These are phyloP conservation scores for Anguilla obscura DNA, from an alignment of 2,797 vertebrate species.

Conservation along the genomic window DNA sequence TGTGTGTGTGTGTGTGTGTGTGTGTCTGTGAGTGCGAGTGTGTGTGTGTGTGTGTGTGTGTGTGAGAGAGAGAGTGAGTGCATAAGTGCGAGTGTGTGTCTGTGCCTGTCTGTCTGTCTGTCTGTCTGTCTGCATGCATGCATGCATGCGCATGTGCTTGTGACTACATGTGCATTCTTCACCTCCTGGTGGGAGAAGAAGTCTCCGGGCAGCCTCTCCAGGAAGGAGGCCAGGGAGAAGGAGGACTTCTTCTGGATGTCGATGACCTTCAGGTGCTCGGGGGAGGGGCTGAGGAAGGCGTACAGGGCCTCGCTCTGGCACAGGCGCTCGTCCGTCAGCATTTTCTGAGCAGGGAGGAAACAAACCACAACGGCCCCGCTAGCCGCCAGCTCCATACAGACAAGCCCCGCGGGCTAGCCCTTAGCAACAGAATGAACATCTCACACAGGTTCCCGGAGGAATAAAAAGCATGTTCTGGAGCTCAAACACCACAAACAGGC, in stretches of 20 bases:
- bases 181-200: conserved; percentile 98
- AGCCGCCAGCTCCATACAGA: neutral
- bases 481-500: too few relatives aligned
- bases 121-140: neutral
- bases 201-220: conserved; percentile 93
- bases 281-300: conserved; percentile 94
- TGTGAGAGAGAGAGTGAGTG: neutral
- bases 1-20: neutral
- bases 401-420: neutral
- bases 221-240: conserved; percentile 93
- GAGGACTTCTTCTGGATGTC: conserved; percentile 90
- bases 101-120: neutral
- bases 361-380: neutral
- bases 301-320: conserved; percentile 97
- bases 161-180: conserved; percentile 30
- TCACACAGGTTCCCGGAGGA: neutral
- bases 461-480: too few relatives aligned
- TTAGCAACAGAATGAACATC: neutral
- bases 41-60: conserved; percentile 4
- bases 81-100: neutral
- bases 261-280: conserved; percentile 91
- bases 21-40: neutral
- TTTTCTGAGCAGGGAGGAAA: conserved; percentile 64
- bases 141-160: neutral
- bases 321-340: conserved; percentile 90